Percentiles rank a stretch among this genome's conserved stretches.
phyloP scores from a whole-genome alignment of 2,888 invertebrate genomes.

The Brachylomia viminalis region DNA sequence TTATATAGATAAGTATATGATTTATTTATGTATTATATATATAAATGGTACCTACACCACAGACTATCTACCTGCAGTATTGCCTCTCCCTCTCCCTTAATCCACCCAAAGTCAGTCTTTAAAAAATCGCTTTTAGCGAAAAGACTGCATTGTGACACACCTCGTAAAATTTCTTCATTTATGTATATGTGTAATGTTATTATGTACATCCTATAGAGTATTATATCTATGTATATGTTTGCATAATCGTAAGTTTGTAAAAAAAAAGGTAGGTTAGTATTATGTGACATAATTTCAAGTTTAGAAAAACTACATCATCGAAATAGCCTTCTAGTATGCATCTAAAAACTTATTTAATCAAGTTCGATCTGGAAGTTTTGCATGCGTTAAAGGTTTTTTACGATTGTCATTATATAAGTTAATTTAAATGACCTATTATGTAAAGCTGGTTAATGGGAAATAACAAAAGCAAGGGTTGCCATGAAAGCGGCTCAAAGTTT shows the following conservation, averaged over 20 bases:
- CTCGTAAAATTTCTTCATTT: no score
- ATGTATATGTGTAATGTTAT: no score
- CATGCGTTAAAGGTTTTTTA: slow-evolving; percentile 18
- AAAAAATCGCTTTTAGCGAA: no score
- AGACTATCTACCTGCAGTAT: no score
- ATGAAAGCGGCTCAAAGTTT: not conserved
- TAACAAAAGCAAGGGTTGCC: slow-evolving; percentile 11
- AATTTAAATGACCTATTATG: not conserved
- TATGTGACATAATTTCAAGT: not conserved
- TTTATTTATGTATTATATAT: no score
- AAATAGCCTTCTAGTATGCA: not conserved
- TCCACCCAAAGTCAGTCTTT: no score
- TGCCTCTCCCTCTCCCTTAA: no score
- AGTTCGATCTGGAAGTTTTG: slow-evolving; percentile 4
- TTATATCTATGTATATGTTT: no score
- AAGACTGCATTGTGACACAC: no score
- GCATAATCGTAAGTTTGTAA: not conserved
- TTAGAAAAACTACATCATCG: not conserved
- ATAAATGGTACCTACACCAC: no score
- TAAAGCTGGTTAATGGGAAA: not conserved
- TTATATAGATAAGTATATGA: no score
- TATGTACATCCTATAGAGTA: no score
- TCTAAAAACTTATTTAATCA: not conserved
- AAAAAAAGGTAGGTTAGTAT: not conserved
- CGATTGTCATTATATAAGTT: not conserved